Evolutionary conservation across 2,797 vertebrate species (phyloP).

Genomic region (Staurois parvus): DNA sequence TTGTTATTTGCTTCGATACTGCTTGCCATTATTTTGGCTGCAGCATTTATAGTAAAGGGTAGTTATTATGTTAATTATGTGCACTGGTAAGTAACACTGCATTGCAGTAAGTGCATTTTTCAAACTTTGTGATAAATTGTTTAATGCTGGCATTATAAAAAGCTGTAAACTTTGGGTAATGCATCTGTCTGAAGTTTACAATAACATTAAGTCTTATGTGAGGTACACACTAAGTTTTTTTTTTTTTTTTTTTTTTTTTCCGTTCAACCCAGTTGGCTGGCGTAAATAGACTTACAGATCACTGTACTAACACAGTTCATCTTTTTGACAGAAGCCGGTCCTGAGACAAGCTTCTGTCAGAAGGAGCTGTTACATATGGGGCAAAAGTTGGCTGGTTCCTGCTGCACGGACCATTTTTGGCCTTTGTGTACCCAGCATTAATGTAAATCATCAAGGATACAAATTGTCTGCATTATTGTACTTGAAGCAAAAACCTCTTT

Average conservation of each 20-base stretch:
- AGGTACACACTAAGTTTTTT: too few species aligned
- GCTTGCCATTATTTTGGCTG: not conserved
- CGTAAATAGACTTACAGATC: too few species aligned
- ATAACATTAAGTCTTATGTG: not conserved
- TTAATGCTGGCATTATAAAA: not conserved
- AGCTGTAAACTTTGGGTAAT: not conserved
- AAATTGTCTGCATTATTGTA: not conserved
- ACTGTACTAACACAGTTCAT: too few species aligned
- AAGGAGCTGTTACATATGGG: too few species aligned
- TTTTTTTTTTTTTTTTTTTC: too few species aligned
- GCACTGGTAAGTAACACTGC: not conserved
- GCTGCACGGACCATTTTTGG: too few species aligned
- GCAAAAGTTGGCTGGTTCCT: too few species aligned
- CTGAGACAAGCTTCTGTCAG: too few species aligned
- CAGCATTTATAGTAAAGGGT: not conserved
- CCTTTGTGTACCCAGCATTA: too few species aligned
- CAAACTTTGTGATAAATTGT: not conserved
- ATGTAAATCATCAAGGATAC: not conserved
- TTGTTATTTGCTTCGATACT: not conserved
- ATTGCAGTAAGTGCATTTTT: not conserved
- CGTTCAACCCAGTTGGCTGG: too few species aligned
- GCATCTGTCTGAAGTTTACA: not conserved
- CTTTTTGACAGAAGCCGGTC: too few species aligned
- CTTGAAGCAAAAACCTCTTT: not conserved
- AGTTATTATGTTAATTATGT: constrained; percentile 18